Evolutionary conservation across 1,140 invertebrate species (phyloP).

Genomic region (Pachypeltis micranthus): DNA sequence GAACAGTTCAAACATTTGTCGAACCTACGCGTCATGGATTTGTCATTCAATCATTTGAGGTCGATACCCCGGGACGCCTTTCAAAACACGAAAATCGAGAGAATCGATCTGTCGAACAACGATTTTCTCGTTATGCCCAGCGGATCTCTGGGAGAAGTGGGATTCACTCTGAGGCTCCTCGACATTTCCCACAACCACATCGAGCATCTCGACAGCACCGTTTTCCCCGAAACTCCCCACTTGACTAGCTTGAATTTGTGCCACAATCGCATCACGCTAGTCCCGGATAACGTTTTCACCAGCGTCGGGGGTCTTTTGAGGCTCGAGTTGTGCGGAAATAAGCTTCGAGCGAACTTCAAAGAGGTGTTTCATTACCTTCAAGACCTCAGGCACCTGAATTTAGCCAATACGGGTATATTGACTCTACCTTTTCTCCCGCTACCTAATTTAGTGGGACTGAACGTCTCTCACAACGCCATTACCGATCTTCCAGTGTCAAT

Average conservation of each 20-base stretch:
- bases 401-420: conserved; percentile 59
- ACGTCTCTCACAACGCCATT: conserved; percentile 62
- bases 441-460: conserved; percentile 55
- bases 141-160: conserved; percentile 55
- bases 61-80: conserved; percentile 67
- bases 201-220: conserved; percentile 75
- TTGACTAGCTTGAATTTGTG: conserved; percentile 63
- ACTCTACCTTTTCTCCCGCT: conserved; percentile 58
- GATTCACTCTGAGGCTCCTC: conserved; percentile 58
- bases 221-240: conserved; percentile 68
- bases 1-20: conserved; percentile 69
- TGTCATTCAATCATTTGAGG: conserved; percentile 60
- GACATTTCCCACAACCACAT: conserved; percentile 68
- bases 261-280: conserved; percentile 65
- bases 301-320: conserved; percentile 62
- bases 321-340: conserved; percentile 68
- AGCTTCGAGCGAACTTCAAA: conserved; percentile 73
- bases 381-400: conserved; percentile 57
- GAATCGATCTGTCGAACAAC: conserved; percentile 65
- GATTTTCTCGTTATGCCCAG: conserved; percentile 61
- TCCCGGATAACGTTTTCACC: conserved; percentile 81
- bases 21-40: conserved; percentile 58
- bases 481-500: conserved; percentile 46
- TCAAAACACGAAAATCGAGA: conserved; percentile 62
- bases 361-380: conserved; percentile 78